Evolutionary conservation across 2,888 invertebrate species (phyloP), one percentile per base, ranked within the genome.

Genomic region (Drosophila austrosaltans): DNA sequence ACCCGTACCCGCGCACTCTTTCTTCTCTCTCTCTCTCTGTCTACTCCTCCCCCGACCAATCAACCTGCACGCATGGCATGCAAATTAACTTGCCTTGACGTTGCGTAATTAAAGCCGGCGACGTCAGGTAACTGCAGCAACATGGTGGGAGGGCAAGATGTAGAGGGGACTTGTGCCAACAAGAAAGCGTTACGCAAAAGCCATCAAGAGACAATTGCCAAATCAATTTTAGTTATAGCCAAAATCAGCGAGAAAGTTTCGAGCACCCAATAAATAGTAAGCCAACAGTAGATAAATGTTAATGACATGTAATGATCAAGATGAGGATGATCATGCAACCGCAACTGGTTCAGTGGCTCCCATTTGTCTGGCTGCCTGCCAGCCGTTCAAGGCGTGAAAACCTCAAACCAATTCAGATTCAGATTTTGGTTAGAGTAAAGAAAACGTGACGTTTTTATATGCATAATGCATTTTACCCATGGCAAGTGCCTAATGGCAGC

Each of bases 391-490:
- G 30, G 54, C 54, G 54, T 54, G 30, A 54, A 54, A 54, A 54
- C 54, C 54, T 54, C 54, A 54, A 30, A 54, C 16, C 28, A 30
- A 16, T n/a, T 28, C n/a, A 32, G 30, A 54, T 54, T 54, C 30
- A 32, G 30, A 48, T 48, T 48, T 48, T 48, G 48, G 54, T 54
- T 54, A 30, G 54, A 54, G 54, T 28, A 7, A 54, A 30, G 54
- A 54, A 54, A 54, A 54, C 54, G 54, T 54, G 54, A 54, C 54
- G 54, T 54, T 54, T 54, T 30, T 54, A 32, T 32, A 30, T 54
- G 30, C n/a, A 28, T 54, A 28, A 54, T 54, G 54, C 30, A 54
- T 30, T 54, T 32, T 32, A 30, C 54, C 28, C 28, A 32, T 54
- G 54, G 54, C 28, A 54, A 32, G 54, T 54, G 54, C 30, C 54